Conservation (phyloP, 2,797 vertebrate species). For the Meriones psammophilus region DNA sequence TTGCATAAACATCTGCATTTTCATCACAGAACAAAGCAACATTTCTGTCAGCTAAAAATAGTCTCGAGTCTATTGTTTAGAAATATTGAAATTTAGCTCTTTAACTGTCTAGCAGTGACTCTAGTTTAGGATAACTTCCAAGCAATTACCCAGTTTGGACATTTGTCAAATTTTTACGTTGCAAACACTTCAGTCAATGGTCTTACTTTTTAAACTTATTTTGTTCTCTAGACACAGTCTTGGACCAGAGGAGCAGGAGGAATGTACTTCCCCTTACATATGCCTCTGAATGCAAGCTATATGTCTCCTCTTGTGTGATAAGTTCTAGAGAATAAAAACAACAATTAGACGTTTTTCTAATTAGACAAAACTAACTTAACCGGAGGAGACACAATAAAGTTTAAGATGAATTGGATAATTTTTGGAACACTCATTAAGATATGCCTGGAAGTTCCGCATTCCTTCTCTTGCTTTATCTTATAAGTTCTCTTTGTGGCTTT, state of each 20-base stretch:
- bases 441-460: not conserved
- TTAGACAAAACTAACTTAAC: not conserved
- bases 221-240: slow-evolving; percentile 11
- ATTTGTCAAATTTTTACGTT: slow-evolving; percentile 16
- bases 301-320: slow-evolving; percentile 4
- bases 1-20: not conserved
- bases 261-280: not conserved
- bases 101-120: not conserved
- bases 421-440: slow-evolving; percentile 26
- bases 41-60: not conserved
- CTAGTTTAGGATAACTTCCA: slow-evolving; percentile 19
- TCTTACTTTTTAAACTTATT: slow-evolving; percentile 28
- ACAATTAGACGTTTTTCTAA: slow-evolving; percentile 53
- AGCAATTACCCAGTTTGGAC: not conserved
- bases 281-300: not conserved
- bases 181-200: not conserved
- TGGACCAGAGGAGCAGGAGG: not conserved
- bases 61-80: not conserved
- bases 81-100: not conserved
- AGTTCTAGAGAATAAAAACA: slow-evolving; percentile 38
- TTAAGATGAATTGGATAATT: slow-evolving; percentile 53
- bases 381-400: not conserved
- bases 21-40: not conserved
- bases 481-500: slow-evolving; percentile 3
- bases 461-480: slow-evolving; percentile 1